phyloP scores from a whole-genome alignment of 53 echinoderm and acorn worm genomes.

The Hippasteria phrygiana region DNA sequence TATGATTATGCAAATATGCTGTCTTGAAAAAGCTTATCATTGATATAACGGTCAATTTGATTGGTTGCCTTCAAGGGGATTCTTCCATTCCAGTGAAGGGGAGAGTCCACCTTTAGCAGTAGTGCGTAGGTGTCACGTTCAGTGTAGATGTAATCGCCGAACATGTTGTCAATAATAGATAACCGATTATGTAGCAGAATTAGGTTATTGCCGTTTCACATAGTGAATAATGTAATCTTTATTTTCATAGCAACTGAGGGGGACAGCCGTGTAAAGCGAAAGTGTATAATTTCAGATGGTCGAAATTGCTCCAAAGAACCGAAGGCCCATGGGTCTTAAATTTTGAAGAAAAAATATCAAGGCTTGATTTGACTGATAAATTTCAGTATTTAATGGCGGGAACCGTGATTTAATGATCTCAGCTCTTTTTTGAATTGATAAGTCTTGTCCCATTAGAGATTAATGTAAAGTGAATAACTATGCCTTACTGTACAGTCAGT shows the following conservation, averaged over 20 bases:
- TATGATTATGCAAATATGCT: slow-evolving; percentile 59
- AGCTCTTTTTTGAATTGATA: neutral
- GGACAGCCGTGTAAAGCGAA: neutral
- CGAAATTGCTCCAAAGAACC: neutral
- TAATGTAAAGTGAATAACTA: slow-evolving; percentile 61
- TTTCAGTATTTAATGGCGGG: neutral
- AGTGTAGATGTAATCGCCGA: slow-evolving; percentile 40
- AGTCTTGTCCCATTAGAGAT: slow-evolving; percentile 16
- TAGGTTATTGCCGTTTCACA: slow-evolving; percentile 55
- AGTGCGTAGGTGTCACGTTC: slow-evolving; percentile 37
- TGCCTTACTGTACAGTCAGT: slow-evolving; percentile 68
- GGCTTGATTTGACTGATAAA: neutral
- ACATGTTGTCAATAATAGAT: slow-evolving; percentile 38
- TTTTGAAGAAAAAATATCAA: neutral
- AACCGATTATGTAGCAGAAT: slow-evolving; percentile 35
- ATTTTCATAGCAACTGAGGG: slow-evolving; percentile 55
- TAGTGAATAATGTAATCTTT: slow-evolving; percentile 67
- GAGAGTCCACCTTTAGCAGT: slow-evolving; percentile 29
- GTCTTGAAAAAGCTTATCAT: slow-evolving; percentile 33
- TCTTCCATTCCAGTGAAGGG: slow-evolving; percentile 41
- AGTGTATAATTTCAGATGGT: neutral
- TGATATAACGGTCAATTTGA: slow-evolving; percentile 55
- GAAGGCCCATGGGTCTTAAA: neutral
- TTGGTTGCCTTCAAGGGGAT: slow-evolving; percentile 51
- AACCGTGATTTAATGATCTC: neutral